Base-by-base conservation (phyloP, 2,113 vertebrate species). In the Thamnophis sirtalis region DNA sequence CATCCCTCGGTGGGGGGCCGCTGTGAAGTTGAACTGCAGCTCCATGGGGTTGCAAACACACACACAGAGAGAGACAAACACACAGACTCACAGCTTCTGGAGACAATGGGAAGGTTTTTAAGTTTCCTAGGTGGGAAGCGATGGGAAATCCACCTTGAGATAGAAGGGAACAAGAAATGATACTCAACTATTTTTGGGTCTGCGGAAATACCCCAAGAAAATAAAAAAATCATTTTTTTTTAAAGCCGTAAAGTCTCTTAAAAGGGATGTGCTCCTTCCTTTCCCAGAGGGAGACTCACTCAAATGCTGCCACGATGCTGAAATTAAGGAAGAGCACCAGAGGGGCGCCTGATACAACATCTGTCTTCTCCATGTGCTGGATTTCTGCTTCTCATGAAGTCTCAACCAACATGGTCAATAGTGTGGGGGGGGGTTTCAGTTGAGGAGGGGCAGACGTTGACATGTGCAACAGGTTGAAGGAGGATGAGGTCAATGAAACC, bases 71-170 rank as follows among this genome's bases (percentile, higher is more conserved):
- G 2, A 43, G 2, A 43, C 43, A 43, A 10, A 53, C 51, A 53
- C 0, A 3, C 53, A 7, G 0, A 2, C 55, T 8, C 55, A 56
- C 26, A 4, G 9, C 4, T 38, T 73, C n/a, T n/a, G 1, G 26
- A 8, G 2, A 28, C 3, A 19, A 26, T 17, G 50, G 26, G 3
- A 86, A n/a, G 15, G 50, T 56, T 6, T 56, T 56, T 2, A 33
- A 33, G 15, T 73, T 73, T 33, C 5, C 63, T 63, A 63, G 9
- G 63, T 15, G 2, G 5, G 63, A 73, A n/a, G 60, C 28, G 1
- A 4, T 15, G 50, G 50, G 26, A n/a, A 7, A 13, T 8, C 28
- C 28, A n/a, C 15, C 26, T 87, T 33, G 53, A 33, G 17, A 15
- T 10, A 33, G 9, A 22, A 43, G 43, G 43, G 43, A 43, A 3